Evolutionary conservation across 2,113 vertebrate genomes (phyloP), one percentile per base, ranked within the genome.

Genomic region (Rutilus rutilus): DNA sequence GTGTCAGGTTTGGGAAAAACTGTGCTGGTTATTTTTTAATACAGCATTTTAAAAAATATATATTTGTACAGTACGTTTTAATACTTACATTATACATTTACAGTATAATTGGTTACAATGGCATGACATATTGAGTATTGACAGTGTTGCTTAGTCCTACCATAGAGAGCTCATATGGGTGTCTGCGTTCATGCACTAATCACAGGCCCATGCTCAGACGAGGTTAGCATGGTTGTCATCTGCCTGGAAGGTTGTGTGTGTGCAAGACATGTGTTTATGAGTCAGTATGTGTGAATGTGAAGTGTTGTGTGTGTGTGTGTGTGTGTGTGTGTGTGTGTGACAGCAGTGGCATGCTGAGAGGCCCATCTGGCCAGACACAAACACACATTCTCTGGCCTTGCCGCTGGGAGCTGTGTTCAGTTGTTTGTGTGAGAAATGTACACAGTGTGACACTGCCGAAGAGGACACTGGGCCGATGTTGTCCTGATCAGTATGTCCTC

Each of bases 331-430:
- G 36, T 85, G 42, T 45, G 62, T 71, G 69, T 86, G 85, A 86
- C 90, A 90, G 92, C 83, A 91, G 88, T 91, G 90, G 52, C 89
- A 15, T 86, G 90, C 91, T 91, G 93, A 62, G 92, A 91, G 62
- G 90, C 88, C 94, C 94, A 93, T 94, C 92, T 95, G 94, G 90
- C 91, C 54, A 89, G 86, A 84, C 86, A 76, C 83, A 33, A 85
- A 65, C 80, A 77, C 78, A 87, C 57, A 78, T 82, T 79, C 82
- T 60, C 50, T 71, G 85, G 85, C 79, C 79, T 84, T 52, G 85
- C 85, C 78, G 54, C 75, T 79, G 87, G 76, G 77, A 85, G 69
- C 81, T 80, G 73, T 85, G 82, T 88, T 84, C 82, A 19, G 42
- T 82, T 82, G 82, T 82, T 85, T 78, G 52, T 84, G 57, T 84